Evolutionary conservation across 2,113 vertebrate genomes (phyloP), one percentile per base, ranked within the genome.

Genomic region (Aspidoscelis tigris): DNA sequence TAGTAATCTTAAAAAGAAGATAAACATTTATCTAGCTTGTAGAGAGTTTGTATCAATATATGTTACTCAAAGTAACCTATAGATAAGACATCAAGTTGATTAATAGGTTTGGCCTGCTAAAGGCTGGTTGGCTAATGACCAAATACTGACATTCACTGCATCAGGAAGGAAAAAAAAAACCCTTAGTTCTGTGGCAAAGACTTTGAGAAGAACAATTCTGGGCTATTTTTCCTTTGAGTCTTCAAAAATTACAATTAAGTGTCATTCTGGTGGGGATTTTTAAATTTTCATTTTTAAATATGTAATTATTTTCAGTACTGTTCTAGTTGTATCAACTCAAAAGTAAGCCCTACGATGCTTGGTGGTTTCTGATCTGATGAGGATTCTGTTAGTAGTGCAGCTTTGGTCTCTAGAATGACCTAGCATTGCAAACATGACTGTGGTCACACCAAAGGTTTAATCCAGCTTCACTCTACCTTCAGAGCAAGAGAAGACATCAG

Each of bases 61-160:
- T 81, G 58, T 61, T 43, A 26, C n/a, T n/a, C 20, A 68, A 50
- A 66, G 26, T 50, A 83, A 76, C 33, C 43, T 53, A 33, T 66
- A n/a, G 26, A 82, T 72, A 39, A 43, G 77, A 78, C 70, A 81
- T 81, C 10, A 73, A 58, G 33, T 33, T 41, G 39, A 44, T n/a
- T 47, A 75, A 65, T 65, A 47, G 43, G 18, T 66, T 66, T 75
- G 26, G 21, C 8, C 16, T 8, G 12, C 12, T 44, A 55, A n/a
- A 61, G n/a, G 74, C 33, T 39, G n/a, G 43, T 9, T 65, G 64
- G 50, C 43, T 66, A 66, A 75, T 47, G 71, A 41, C 70, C 71
- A 75, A 4, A 33, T 47, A 7, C 55, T 65, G 33, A 75, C 43
- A 76, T 73, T n/a, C 12, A 43, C 33, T 73, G 64, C 24, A 68